A percentile compares a stretch with the other conserved stretches of the same genome.
phyloP scores from a whole-genome alignment of 2,888 invertebrate species.

The Beris morrisii region DNA sequence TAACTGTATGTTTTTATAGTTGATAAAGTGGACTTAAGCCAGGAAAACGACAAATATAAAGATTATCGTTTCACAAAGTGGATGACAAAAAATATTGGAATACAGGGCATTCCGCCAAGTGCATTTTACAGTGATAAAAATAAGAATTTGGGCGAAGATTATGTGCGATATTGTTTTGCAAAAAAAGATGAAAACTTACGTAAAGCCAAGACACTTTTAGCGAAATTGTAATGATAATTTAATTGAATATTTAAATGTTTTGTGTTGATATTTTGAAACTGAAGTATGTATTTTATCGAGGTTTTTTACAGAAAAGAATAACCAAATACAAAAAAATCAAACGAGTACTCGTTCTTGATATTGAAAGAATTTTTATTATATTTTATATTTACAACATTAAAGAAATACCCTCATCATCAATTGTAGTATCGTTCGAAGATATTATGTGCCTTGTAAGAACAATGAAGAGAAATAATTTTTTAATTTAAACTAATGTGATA shows the following conservation, averaged over 20 bases:
- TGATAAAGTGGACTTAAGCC: constrained; percentile 67
- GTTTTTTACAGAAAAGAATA: no score
- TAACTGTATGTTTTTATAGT: constrained; percentile 53
- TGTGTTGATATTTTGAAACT: neutral
- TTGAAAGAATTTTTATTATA: no score
- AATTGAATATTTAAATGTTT: neutral
- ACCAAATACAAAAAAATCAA: no score
- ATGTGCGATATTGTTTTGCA: constrained; percentile 91
- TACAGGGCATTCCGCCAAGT: constrained; percentile 91
- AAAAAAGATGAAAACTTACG: constrained; percentile 80
- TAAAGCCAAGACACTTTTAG: constrained; percentile 66
- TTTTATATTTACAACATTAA: no score
- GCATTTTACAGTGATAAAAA: constrained; percentile 86
- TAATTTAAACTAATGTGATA: no score
- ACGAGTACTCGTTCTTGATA: no score
- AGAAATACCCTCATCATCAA: no score
- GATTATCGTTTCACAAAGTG: constrained; percentile 96
- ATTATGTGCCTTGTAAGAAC: no score
- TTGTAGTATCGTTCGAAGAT: no score
- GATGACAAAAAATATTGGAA: constrained; percentile 89
- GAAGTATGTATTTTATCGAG: no score
- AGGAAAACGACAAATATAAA: constrained; percentile 71
- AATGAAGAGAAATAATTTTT: no score
- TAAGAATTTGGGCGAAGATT: constrained; percentile 80
- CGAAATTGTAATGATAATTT: constrained; percentile 58